Base-by-base conservation (phyloP, 2,797 vertebrate species). In the Lithobates sylvaticus region DNA sequence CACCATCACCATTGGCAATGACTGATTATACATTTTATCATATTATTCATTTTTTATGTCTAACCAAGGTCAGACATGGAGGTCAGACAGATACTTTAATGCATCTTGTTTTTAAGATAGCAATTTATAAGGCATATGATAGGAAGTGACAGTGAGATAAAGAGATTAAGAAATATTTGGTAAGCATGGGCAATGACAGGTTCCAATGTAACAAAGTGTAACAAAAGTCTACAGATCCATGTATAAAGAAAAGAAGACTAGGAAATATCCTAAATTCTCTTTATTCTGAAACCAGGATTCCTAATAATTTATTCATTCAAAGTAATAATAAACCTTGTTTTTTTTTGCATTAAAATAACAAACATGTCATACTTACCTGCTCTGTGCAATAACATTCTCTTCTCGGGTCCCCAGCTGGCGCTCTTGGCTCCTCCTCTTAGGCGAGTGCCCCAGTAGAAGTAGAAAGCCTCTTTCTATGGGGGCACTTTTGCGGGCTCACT, bases 11-110 rank as follows among this genome's bases (percentile, higher is more conserved):
- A 61, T 36, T 79, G 86, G 47, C 81, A 65, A 79, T 87, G 81
- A 87, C 67, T 75, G 67, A 87, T 87, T 77, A 87, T 69, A 54
- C 58, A 50, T 21, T 79, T 87, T 84, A 84, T 79, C 39, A n/a
- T 68, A 78, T 83, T 79, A 79, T 83, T 79, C 70, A 61, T 87
- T 74, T 78, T 42, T 79, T 36, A 44, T 79, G 71, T 78, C 29
- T 79, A 75, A 79, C 70, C 86, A 34, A 79, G 76, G 86, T 75
- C 75, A 79, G 75, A 21, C 70, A 70, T 84, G 80, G 58, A 87
- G 81, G 86, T 84, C 76, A 54, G 61, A 70, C 61, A 70, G n/a
- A 84, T 79, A 61, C 68, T 79, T 83, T 36, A 83, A 76, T 79
- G 80, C n/a, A 68, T 73, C 75, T 87, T 81, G 72, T 84, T 67